phyloP scores from a whole-genome alignment of 2,888 invertebrate genomes.

The Alentia gelatinosa region DNA sequence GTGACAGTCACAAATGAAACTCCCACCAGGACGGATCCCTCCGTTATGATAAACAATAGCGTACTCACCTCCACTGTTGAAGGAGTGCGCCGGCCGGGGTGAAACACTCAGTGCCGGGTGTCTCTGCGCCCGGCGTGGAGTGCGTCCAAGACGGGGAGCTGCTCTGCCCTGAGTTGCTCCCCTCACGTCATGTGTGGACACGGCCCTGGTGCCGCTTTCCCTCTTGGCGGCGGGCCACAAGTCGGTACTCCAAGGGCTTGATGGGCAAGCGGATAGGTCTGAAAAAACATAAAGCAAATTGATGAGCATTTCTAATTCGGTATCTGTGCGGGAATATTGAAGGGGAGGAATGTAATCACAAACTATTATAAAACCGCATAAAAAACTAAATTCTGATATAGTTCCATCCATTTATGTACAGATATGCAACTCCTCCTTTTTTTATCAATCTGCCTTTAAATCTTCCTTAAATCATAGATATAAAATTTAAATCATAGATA shows the following conservation, averaged over 20 bases:
- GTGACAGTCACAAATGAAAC: neutral
- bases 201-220: no score
- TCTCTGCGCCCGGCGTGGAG: neutral
- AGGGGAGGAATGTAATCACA: no score
- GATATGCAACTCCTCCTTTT: no score
- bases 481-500: no score
- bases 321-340: no score
- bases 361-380: no score
- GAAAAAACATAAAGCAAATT: neutral
- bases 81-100: neutral
- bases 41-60: neutral
- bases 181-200: neutral
- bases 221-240: neutral
- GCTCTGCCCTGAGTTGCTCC: neutral
- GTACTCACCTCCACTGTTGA: constrained; percentile 24
- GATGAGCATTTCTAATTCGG: no score
- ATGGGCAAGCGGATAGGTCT: neutral
- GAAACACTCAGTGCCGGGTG: neutral
- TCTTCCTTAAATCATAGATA: no score
- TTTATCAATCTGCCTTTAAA: no score
- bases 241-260: constrained; percentile 1
- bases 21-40: neutral
- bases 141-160: neutral
- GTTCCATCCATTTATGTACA: no score
- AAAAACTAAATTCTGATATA: no score